Percentiles rank a stretch among this genome's conserved stretches.
Evolutionary conservation across 2,888 invertebrate species (phyloP).

Genomic region (Hoplodrina ambigua): DNA sequence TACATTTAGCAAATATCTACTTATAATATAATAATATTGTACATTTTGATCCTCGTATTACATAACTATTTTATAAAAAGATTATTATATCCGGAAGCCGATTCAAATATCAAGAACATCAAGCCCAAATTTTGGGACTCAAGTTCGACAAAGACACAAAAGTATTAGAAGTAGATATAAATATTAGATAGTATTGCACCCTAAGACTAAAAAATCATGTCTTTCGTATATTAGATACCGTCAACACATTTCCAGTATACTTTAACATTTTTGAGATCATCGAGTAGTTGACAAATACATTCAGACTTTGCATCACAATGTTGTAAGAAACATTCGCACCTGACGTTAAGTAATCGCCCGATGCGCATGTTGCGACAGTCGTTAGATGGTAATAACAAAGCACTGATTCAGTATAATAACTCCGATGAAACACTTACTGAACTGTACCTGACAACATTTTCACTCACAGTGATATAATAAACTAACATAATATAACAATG

Average conservation of each 20-base stretch:
- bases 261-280: slow-evolving; percentile 62
- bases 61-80: slow-evolving; percentile 20
- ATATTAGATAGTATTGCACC: slow-evolving; percentile 63
- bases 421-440: slow-evolving; percentile 67
- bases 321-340: slow-evolving; percentile 29
- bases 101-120: slow-evolving; percentile 22
- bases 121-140: slow-evolving; percentile 17
- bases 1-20: slow-evolving; percentile 20
- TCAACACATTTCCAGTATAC: slow-evolving; percentile 38
- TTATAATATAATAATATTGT: slow-evolving; percentile 27
- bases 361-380: slow-evolving; percentile 21
- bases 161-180: slow-evolving; percentile 45
- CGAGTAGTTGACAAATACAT: slow-evolving; percentile 66
- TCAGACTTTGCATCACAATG: slow-evolving; percentile 59
- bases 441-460: slow-evolving; percentile 65
- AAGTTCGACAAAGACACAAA: slow-evolving; percentile 44
- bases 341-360: neutral
- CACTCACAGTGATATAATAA: slow-evolving; percentile 67
- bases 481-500: slow-evolving; percentile 60
- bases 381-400: slow-evolving; percentile 47
- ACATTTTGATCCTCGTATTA: slow-evolving; percentile 33
- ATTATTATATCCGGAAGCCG: slow-evolving; percentile 41
- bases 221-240: slow-evolving; percentile 49
- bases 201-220: slow-evolving; percentile 55
- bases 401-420: slow-evolving; percentile 65